phyloP scores from a whole-genome alignment of 2,888 invertebrate genomes.

The Bellardia pandia region DNA sequence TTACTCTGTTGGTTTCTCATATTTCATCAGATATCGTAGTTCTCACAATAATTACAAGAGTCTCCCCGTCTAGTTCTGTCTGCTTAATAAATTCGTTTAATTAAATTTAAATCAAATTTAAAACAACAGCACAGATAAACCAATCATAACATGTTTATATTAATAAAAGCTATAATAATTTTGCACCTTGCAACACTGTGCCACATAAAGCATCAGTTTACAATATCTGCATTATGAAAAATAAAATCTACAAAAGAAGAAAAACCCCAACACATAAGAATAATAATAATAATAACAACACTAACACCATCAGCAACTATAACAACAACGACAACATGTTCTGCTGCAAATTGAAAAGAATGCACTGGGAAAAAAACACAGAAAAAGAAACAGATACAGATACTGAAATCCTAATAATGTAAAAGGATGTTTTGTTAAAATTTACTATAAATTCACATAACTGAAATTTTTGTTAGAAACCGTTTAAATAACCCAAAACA shows the following conservation, averaged over 20 bases:
- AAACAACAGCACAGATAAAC: too few relatives aligned
- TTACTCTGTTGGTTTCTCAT: too few relatives aligned
- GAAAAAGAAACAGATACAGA: constrained; percentile 28
- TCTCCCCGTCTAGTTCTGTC: too few relatives aligned
- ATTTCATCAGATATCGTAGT: too few relatives aligned
- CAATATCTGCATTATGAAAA: constrained; percentile 60
- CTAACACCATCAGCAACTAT: constrained; percentile 35
- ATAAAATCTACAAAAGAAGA: constrained; percentile 27
- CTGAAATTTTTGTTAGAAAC: constrained; percentile 70
- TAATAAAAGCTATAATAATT: too few relatives aligned
- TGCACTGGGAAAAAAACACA: constrained; percentile 26
- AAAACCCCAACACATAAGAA: constrained; percentile 38
- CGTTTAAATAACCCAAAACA: constrained; percentile 73
- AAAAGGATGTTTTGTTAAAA: constrained; percentile 70
- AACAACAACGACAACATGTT: constrained; percentile 44
- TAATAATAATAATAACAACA: constrained; percentile 42
- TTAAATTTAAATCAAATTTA: too few relatives aligned
- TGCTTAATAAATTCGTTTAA: too few relatives aligned
- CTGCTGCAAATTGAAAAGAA: constrained; percentile 68
- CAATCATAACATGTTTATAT: too few relatives aligned
- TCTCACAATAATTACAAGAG: too few relatives aligned
- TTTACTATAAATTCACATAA: constrained; percentile 73
- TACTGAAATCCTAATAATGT: constrained; percentile 63
- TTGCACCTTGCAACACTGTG: constrained; percentile 31
- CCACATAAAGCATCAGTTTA: constrained; percentile 55